phyloP scores from a whole-genome alignment of 1,140 invertebrate species.

The Bombus haemorrhoidalis region DNA sequence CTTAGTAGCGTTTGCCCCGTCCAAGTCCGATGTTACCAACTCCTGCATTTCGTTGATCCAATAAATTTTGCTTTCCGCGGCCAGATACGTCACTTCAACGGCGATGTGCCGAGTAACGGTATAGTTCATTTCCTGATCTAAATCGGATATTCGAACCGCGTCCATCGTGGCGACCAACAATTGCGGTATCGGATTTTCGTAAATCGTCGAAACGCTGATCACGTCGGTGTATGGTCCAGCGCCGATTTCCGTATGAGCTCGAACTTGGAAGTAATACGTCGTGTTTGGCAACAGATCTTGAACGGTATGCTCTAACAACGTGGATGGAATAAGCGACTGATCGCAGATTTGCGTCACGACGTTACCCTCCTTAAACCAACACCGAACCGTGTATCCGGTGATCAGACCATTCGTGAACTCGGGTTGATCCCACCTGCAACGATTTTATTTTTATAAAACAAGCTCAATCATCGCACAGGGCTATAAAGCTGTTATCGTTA shows the following conservation, averaged over 20 bases:
- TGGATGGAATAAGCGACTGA: conserved; percentile 62
- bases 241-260: conserved; percentile 90
- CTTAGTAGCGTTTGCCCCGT: conserved; percentile 84
- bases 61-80: conserved; percentile 89
- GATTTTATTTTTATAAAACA: not conserved
- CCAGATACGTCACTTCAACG: conserved; percentile 85
- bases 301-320: conserved; percentile 83
- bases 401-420: conserved; percentile 88
- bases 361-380: conserved; percentile 83
- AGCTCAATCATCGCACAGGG: no score
- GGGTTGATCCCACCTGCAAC: conserved; percentile 90
- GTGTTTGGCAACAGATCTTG: conserved; percentile 84
- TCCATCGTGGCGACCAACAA: conserved; percentile 89
- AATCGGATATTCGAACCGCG: conserved; percentile 88
- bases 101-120: conserved; percentile 85
- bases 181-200: conserved; percentile 89
- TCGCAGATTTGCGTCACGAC: conserved; percentile 73
- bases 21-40: conserved; percentile 86
- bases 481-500: no score
- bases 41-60: conserved; percentile 93
- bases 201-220: conserved; percentile 85
- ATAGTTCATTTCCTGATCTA: conserved; percentile 86
- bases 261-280: conserved; percentile 91
- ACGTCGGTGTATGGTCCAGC: conserved; percentile 86
- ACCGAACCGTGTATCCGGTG: conserved; percentile 87